A percentile compares a stretch with the other conserved stretches of the same genome.
phyloP scores from a whole-genome alignment of 1,140 invertebrate species.

The Spodoptera frugiperda region DNA sequence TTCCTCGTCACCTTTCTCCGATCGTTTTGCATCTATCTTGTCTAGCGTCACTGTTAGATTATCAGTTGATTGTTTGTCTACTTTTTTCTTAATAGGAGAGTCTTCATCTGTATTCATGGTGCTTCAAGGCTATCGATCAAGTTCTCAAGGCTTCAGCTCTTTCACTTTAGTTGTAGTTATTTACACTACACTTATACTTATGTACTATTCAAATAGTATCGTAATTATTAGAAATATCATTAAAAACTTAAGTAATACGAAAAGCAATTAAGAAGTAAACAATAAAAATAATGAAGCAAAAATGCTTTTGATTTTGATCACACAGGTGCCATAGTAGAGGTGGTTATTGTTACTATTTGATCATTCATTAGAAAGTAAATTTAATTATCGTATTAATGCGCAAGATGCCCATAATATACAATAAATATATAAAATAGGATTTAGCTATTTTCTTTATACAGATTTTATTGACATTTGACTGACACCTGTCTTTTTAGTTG shows the following conservation, averaged over 20 bases:
- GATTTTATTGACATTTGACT: no score
- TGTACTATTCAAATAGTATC: neutral
- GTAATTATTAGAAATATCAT: neutral
- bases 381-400: no score
- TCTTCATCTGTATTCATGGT: slow-evolving; percentile 74
- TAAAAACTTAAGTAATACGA: neutral
- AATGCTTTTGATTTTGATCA: neutral
- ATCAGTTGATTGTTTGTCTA: slow-evolving; percentile 61
- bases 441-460: no score
- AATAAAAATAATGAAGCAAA: neutral
- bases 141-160: slow-evolving; percentile 34
- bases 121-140: slow-evolving; percentile 50
- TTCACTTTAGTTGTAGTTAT: slow-evolving; percentile 14
- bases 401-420: no score
- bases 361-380: no score
- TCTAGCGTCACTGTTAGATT: slow-evolving; percentile 62
- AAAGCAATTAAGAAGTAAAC: neutral
- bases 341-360: neutral
- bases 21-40: slow-evolving; percentile 64
- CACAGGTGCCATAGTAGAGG: neutral
- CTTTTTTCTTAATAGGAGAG: slow-evolving; percentile 65
- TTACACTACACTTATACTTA: neutral
- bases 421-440: no score
- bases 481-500: no score
- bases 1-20: slow-evolving; percentile 69